A percentile compares a stretch with the other conserved stretches of the same genome.
These are phyloP conservation scores for Spodoptera picta DNA, from an alignment of 2,888 invertebrate species.

Conservation along the genomic window DNA sequence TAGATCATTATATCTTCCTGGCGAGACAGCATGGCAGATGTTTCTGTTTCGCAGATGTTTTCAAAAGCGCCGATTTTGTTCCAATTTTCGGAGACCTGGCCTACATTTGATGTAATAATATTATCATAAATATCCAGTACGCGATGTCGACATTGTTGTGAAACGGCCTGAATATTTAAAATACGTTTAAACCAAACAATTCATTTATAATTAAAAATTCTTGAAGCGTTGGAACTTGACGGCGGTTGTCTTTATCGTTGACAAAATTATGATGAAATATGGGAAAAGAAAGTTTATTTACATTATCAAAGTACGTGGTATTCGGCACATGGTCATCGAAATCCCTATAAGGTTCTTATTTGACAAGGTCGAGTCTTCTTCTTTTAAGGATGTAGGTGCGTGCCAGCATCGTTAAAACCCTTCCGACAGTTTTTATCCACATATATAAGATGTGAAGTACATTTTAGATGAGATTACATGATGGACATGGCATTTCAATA, in stretches of 20 bases:
- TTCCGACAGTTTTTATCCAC: constrained; percentile 32
- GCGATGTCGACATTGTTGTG: constrained; percentile 30
- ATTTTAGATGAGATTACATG: constrained; percentile 34
- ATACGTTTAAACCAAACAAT: constrained; percentile 14
- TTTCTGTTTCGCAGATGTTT: constrained; percentile 24
- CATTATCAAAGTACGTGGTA: constrained; percentile 17
- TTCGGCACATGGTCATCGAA: constrained; percentile 8
- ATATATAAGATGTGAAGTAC: constrained; percentile 25
- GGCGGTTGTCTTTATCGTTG: constrained; percentile 12
- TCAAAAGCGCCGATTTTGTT: constrained; percentile 4
- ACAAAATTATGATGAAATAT: constrained; percentile 1
- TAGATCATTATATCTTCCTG: constrained; percentile 15
- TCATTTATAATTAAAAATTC: constrained; percentile 18
- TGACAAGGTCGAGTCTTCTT: constrained; percentile 41
- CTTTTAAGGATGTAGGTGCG: constrained; percentile 23
- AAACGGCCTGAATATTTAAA: constrained; percentile 25
- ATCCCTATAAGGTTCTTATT: constrained; percentile 31
- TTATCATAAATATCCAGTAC: constrained; percentile 13
- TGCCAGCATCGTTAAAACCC: constrained; percentile 34
- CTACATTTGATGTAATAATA: constrained; percentile 22
- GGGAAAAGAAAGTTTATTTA: constrained; percentile 31
- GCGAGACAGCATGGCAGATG: constrained; percentile 25
- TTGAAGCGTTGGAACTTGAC: constrained; percentile 1
- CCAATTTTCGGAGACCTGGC: constrained; percentile 19
- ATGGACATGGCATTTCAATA: constrained; percentile 45